Conservation (phyloP, 2,797 vertebrate species). For the Chromis chromis region DNA sequence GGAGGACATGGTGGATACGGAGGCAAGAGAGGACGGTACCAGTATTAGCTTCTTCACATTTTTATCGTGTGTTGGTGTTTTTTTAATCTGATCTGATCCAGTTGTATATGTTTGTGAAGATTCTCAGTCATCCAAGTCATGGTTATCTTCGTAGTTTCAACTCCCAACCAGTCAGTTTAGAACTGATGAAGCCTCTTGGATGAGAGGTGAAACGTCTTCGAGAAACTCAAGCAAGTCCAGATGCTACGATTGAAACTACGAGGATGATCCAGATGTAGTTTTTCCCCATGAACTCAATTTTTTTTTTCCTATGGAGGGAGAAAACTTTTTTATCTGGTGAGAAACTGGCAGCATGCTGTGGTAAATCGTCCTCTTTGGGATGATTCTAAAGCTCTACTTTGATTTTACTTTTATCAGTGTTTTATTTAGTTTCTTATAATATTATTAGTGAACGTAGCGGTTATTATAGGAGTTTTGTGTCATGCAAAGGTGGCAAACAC, state of each 20-base stretch:
- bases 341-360: background rate
- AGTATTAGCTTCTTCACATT: conserved; percentile 53
- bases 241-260: no score
- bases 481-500: no score
- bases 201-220: no score
- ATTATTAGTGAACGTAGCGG: background rate
- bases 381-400: background rate
- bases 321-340: conserved; percentile 10
- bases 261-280: no score
- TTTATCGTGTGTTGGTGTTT: background rate
- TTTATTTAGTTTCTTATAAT: background rate
- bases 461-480: background rate
- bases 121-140: no score
- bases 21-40: conserved; percentile 76
- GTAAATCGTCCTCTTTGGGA: background rate
- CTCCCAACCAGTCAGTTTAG: no score
- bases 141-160: no score
- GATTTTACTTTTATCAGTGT: conserved; percentile 6
- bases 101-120: no score
- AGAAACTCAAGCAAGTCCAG: no score
- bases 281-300: conserved; percentile 15
- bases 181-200: no score
- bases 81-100: conserved; percentile 2
- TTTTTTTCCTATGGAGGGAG: background rate
- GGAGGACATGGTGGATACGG: conserved; percentile 55